Percentiles rank a stretch among this genome's conserved stretches.
These are phyloP conservation scores for Lacerta agilis DNA, from an alignment of 2,797 vertebrate species.

Conservation along the genomic window DNA sequence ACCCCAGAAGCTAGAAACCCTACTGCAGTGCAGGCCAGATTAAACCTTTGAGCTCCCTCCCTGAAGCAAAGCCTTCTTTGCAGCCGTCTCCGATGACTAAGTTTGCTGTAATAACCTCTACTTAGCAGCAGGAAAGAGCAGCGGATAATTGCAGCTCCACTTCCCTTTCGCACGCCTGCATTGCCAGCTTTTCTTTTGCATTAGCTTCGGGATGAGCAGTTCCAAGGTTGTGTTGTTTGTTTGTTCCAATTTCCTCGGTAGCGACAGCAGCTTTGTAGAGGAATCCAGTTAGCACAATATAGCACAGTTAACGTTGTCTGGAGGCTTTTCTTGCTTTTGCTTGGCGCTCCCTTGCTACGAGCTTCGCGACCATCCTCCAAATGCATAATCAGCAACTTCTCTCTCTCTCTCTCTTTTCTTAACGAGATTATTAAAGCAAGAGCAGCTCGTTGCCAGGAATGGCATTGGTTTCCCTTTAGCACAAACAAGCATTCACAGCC, in stretches of 20 bases:
- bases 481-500: neutral
- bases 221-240: neutral
- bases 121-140: conserved; percentile 14
- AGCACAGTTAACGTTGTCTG: no score
- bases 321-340: neutral
- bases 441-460: neutral
- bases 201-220: conserved; percentile 12
- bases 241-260: conserved; percentile 18
- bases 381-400: neutral
- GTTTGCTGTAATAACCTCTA: conserved; percentile 2
- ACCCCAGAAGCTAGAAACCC: neutral
- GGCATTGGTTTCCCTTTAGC: neutral
- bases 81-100: neutral
- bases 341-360: neutral
- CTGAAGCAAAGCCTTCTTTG: neutral
- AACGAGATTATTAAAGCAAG: conserved; percentile 26
- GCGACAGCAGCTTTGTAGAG: neutral
- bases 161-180: conserved; percentile 5
- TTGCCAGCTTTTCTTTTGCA: neutral
- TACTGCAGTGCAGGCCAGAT: neutral
- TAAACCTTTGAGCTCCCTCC: neutral
- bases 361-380: neutral
- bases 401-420: neutral
- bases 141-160: conserved; percentile 9
- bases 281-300: conserved; percentile 8